Conservation (phyloP, 1,140 invertebrate genomes). For the Ctenoplectra terminalis region DNA sequence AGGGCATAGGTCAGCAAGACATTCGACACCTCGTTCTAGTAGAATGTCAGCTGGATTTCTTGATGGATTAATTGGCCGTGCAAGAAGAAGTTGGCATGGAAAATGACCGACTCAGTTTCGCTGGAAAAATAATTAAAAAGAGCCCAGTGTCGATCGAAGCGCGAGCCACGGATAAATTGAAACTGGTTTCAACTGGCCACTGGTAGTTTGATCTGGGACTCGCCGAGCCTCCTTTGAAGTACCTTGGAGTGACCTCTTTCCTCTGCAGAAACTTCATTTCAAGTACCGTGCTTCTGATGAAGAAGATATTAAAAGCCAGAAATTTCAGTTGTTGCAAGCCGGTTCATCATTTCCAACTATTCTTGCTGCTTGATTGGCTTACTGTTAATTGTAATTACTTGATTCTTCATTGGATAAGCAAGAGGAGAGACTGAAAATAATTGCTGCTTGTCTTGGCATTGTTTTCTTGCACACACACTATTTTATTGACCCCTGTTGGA, state of each 20-base stretch:
- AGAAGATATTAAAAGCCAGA: neutral
- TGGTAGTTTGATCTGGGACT: constrained; percentile 67
- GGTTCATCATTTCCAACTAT: neutral
- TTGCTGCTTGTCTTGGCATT: neutral
- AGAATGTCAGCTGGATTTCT: constrained; percentile 9
- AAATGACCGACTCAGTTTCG: constrained; percentile 26
- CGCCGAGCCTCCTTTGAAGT: constrained; percentile 29
- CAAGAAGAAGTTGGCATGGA: constrained; percentile 25
- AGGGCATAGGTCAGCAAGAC: neutral
- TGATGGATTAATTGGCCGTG: constrained; percentile 66
- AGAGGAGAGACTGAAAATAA: constrained; percentile 13
- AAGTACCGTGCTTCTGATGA: neutral
- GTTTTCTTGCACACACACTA: neutral
- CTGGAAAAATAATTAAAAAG: constrained; percentile 69
- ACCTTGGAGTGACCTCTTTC: constrained; percentile 43
- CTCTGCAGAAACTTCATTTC: neutral
- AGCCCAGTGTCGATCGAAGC: constrained; percentile 50
- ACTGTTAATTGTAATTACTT: constrained; percentile 35
- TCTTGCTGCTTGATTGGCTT: neutral
- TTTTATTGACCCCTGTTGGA: neutral
- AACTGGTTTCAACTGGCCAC: constrained; percentile 76
- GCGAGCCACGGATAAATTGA: constrained; percentile 69
- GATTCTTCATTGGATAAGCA: constrained; percentile 14
- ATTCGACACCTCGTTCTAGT: constrained; percentile 39
- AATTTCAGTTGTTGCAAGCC: neutral